These are phyloP conservation scores for Cyclophora punctaria DNA, from an alignment of 2,888 invertebrate genomes.

Conservation along the genomic window DNA sequence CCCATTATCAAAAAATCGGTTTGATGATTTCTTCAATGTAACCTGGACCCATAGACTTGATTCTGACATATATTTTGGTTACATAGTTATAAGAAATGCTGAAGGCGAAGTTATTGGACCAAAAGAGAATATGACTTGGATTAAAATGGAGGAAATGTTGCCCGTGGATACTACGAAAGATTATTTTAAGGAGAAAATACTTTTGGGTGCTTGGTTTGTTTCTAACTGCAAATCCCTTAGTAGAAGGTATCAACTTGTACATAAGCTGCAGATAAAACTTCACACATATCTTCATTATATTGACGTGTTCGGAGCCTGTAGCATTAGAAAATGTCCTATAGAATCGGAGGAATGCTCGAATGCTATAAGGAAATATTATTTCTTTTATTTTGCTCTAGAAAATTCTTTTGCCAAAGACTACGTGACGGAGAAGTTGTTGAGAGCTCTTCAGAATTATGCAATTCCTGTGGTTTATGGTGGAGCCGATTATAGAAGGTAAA, in stretches of 20 bases:
- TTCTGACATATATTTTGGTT: conserved; percentile 39
- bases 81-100: conserved; percentile 32
- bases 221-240: conserved; percentile 38
- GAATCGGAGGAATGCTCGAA: conserved; percentile 27
- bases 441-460: conserved; percentile 35
- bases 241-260: conserved; percentile 24
- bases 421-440: conserved; percentile 50
- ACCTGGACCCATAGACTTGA: conserved; percentile 44
- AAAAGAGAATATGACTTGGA: conserved; percentile 29
- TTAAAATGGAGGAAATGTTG: conserved; percentile 25
- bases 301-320: conserved; percentile 44
- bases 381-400: not conserved
- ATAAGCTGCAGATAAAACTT: conserved; percentile 13
- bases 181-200: conserved; percentile 10
- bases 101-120: conserved; percentile 31
- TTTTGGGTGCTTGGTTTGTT: conserved; percentile 37
- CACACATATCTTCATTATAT: conserved; percentile 5
- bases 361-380: conserved; percentile 27
- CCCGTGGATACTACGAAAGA: conserved; percentile 16
- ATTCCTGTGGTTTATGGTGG: conserved; percentile 52
- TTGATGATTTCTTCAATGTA: conserved; percentile 41
- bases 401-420: conserved; percentile 42
- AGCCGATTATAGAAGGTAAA: conserved; percentile 51
- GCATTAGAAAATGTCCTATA: conserved; percentile 26
- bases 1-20: conserved; percentile 27